Conservation (phyloP, 92 coral and sea anemone genomes). For the Scolanthus callimorphus region DNA sequence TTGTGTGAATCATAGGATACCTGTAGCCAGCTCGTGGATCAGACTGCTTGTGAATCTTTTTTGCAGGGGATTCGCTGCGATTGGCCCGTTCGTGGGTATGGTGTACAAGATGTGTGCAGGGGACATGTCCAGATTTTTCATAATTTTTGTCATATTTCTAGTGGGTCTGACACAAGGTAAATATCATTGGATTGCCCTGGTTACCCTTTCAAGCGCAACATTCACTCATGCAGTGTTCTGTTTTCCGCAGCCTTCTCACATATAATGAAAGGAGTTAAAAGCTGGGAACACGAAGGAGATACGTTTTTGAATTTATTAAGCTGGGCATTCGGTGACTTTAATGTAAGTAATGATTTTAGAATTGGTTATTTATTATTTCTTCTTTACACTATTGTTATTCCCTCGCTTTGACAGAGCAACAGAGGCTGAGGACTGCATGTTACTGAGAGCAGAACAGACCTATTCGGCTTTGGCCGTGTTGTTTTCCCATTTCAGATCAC, state of each 20-base stretch:
- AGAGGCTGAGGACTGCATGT: no score
- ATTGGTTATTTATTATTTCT: no score
- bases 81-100: conserved; percentile 87
- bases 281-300: conserved; percentile 64
- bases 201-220: not conserved
- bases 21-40: no score
- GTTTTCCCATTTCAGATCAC: no score
- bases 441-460: no score
- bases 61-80: conserved; percentile 81
- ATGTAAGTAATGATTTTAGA: no score
- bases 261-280: conserved; percentile 63
- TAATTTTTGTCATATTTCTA: conserved; percentile 67
- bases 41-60: no score
- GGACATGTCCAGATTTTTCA: conserved; percentile 76
- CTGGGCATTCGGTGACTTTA: conserved; percentile 88
- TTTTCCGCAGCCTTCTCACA: conserved; percentile 67
- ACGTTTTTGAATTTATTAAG: conserved; percentile 58
- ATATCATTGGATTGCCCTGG: not conserved
- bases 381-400: no score
- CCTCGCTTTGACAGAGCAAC: no score
- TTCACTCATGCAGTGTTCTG: no score
- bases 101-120: conserved; percentile 89
- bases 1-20: no score
- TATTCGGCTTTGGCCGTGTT: no score
- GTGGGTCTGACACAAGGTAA: conserved; percentile 75